Base-by-base conservation (phyloP, 2,797 vertebrate species). In the Antrozous pallidus region DNA sequence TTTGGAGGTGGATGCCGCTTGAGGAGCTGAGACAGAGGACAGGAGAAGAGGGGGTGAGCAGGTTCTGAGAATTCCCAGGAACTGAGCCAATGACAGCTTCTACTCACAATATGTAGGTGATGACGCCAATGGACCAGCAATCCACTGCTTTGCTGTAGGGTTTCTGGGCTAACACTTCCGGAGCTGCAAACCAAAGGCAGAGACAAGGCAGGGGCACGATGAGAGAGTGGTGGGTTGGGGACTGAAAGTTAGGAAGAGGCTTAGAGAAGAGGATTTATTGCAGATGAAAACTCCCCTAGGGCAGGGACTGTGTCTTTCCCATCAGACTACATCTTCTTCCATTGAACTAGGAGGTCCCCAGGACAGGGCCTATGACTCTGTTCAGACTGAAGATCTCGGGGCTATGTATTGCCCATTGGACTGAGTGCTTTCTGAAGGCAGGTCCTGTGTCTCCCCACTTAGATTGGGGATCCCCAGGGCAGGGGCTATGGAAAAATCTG, bases 41-140 rank as follows among this genome's bases (percentile, higher is more conserved):
- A n/a, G 33, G 22, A 33, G 1, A 8, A 28, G 7, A 58, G 26
- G 20, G 51, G 70, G 63, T 36, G 67, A 61, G 65, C 24, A n/a
- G 49, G 49, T 17, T 6, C 89, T 58, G 56, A 51, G 84, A 58
- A 16, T 45, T 67, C 75, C 40, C 18, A 56, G 77, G 77, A 47
- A 31, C 65, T 17, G 71, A 81, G 42, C 70, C 13, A 14, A 20
- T 0, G 20, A 63, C 40, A 12, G 86, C 54, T 54, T 85, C 86
- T 96, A 98, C 99, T 99, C 97, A 99, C 99, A 99, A 96, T 96
- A 99, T 99, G 86, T 99, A 99, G 6, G 99, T 99, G 97, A 99
- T 99, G 85, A 99, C 99, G 71, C 99, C 99, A 17, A 99, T 99
- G 69, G 99, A 99, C 99, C 99, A 99, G 98, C 99, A 99, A 96